Evolutionary conservation across 1,140 invertebrate species (phyloP), one percentile per base, ranked within the genome.

Genomic region (Xylocopa sonorina): DNA sequence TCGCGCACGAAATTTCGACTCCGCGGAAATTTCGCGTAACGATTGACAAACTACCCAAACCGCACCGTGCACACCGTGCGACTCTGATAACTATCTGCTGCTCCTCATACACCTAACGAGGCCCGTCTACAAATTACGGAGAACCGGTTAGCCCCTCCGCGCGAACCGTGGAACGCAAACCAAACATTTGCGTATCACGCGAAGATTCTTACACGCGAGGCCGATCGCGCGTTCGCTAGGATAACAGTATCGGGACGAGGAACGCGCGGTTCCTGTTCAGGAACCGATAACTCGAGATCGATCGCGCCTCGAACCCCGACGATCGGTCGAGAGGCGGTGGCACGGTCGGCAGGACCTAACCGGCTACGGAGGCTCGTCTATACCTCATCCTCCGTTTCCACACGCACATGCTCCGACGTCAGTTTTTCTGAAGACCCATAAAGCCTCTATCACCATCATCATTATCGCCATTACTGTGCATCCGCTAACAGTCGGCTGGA

Each of bases 381-480:
- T 73, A 64, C 74, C 68, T 63, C 73, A 68, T 84, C 78, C 83
- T 84, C 78, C 83, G 73, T 82, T 82, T 85, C 72, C 83, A 75
- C 78, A n/a, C n/a, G n/a, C n/a, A 64, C 53, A 67, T 69, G 82
- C 60, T 75, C 62, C 41, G 53, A n/a, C 71, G 74, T 66, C 79
- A 67, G 83, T 86, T 86, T 86, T 86, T 85, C 79, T 78, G 79
- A 78, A 53, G 64, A 71, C 57, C 82, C 84, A 67, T 84, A 84
- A 85, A 82, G 80, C 83, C 83, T 85, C 83, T 85, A 82, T 86
- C 83, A 80, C 76, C 84, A 86, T 86, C 80, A 85, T 86, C 84
- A 80, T 85, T 82, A 86, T 82, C 83, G 83, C 80, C 80, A 86
- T 85, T 86, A 86, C 66, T 38, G 68, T 58, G 63, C 80, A 77